phyloP scores from a whole-genome alignment of 2,888 invertebrate genomes.

The Isoperla grammatica region DNA sequence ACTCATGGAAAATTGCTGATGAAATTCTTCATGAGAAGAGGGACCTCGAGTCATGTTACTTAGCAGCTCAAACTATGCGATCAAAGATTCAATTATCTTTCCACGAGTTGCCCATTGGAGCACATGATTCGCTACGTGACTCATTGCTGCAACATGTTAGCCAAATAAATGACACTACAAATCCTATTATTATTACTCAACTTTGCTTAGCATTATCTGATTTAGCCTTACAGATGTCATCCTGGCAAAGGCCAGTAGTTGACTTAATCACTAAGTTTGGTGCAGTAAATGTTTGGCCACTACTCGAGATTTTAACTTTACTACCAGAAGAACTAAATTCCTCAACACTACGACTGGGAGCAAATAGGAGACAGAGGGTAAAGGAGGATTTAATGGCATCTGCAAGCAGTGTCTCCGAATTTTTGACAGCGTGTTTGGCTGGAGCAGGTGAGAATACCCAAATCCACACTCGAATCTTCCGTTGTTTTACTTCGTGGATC shows the following conservation, averaged over 20 bases:
- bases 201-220: slow-evolving; percentile 90
- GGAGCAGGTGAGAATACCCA: slow-evolving; percentile 59
- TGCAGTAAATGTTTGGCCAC: slow-evolving; percentile 57
- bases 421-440: slow-evolving; percentile 60
- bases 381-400: slow-evolving; percentile 60
- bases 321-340: slow-evolving; percentile 94
- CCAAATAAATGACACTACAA: slow-evolving; percentile 71
- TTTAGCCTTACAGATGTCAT: slow-evolving; percentile 85
- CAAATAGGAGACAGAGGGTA: slow-evolving; percentile 83
- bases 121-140: slow-evolving; percentile 80
- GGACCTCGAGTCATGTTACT: slow-evolving; percentile 90
- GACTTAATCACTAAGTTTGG: slow-evolving; percentile 78
- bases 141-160: slow-evolving; percentile 85
- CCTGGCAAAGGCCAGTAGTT: slow-evolving; percentile 84
- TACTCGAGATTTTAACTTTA: slow-evolving; percentile 88
- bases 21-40: slow-evolving; percentile 84
- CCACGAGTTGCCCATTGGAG: slow-evolving; percentile 81
- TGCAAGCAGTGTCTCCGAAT: slow-evolving; percentile 26
- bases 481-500: slow-evolving; percentile 91
- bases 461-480: slow-evolving; percentile 66
- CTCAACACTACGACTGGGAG: slow-evolving; percentile 71
- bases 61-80: slow-evolving; percentile 97
- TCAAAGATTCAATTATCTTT: slow-evolving; percentile 90
- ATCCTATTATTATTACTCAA: slow-evolving; percentile 81
- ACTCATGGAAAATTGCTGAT: slow-evolving; percentile 96